These are phyloP conservation scores for Pachypanchax playfairii DNA, from an alignment of 2,113 vertebrate genomes.

Conservation along the genomic window DNA sequence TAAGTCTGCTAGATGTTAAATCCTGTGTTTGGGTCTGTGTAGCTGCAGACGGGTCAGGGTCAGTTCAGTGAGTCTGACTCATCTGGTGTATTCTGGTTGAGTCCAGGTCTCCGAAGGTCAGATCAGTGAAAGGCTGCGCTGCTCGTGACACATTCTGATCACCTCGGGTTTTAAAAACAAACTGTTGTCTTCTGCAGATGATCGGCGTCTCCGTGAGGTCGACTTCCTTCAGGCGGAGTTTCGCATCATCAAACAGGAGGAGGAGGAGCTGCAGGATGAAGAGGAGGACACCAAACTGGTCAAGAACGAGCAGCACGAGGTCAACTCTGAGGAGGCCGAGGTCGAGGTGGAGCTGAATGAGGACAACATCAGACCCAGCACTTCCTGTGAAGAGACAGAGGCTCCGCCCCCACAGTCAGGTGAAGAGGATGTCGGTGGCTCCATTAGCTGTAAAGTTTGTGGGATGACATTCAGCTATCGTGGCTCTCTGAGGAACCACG, in stretches of 20 bases:
- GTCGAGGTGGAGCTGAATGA: slow-evolving; percentile 6
- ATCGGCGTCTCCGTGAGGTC: too few relatives aligned
- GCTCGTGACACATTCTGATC: too few relatives aligned
- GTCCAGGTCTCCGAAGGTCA: too few relatives aligned
- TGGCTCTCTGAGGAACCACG: slow-evolving; percentile 8
- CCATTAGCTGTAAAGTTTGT: neutral
- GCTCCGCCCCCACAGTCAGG: neutral
- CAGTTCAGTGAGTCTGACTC: too few relatives aligned
- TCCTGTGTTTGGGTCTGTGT: too few relatives aligned
- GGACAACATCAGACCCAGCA: neutral
- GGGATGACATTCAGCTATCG: slow-evolving; percentile 9
- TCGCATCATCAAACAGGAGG: slow-evolving; percentile 1
- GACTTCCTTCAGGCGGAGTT: neutral
- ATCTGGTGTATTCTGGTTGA: too few relatives aligned
- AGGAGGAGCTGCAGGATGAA: neutral
- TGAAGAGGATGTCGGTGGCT: neutral
- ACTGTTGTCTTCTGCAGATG: too few relatives aligned
- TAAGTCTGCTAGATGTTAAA: too few relatives aligned
- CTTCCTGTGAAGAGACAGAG: neutral
- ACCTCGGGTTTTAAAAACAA: too few relatives aligned
- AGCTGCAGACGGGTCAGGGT: too few relatives aligned
- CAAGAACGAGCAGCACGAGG: neutral
- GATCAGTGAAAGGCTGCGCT: too few relatives aligned
- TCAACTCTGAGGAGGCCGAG: too few relatives aligned
- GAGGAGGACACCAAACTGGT: neutral